Conservation (phyloP, 37 sponge, comb jelly and placozoan genomes). For the Ephydatia muelleri region DNA sequence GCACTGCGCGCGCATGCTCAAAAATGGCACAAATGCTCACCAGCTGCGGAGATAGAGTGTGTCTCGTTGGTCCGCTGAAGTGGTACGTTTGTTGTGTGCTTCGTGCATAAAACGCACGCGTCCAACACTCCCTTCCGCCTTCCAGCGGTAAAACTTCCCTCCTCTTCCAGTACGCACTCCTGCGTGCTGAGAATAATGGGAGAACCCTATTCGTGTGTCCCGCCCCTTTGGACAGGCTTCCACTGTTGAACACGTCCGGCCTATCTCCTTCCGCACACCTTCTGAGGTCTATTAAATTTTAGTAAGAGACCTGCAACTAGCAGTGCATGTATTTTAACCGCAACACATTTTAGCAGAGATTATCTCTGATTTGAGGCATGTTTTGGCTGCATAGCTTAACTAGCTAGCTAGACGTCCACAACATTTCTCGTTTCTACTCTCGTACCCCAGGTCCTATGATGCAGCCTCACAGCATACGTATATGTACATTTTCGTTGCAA, state of each 20-base stretch:
- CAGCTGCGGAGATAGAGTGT: background rate
- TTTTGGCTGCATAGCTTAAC: no score
- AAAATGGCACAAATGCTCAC: background rate
- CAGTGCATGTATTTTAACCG: no score
- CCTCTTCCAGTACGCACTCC: constrained; percentile 5
- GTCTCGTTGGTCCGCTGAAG: background rate
- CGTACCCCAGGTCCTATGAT: no score
- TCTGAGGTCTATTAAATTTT: constrained; percentile 2
- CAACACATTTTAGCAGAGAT: no score
- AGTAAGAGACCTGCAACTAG: background rate
- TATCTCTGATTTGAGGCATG: no score
- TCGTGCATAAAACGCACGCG: background rate
- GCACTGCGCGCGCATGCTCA: background rate
- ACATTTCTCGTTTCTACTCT: no score
- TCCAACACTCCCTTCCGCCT: background rate
- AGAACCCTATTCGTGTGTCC: background rate
- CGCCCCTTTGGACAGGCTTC: background rate
- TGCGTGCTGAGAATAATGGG: background rate
- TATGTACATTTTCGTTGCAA: no score
- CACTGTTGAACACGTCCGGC: background rate
- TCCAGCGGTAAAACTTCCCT: constrained; percentile 29
- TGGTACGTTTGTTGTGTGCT: background rate
- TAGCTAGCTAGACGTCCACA: no score
- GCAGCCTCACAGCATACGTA: no score
- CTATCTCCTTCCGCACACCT: background rate